These are phyloP conservation scores for Columba livia DNA, from an alignment of 2,113 vertebrate species.

Conservation along the genomic window DNA sequence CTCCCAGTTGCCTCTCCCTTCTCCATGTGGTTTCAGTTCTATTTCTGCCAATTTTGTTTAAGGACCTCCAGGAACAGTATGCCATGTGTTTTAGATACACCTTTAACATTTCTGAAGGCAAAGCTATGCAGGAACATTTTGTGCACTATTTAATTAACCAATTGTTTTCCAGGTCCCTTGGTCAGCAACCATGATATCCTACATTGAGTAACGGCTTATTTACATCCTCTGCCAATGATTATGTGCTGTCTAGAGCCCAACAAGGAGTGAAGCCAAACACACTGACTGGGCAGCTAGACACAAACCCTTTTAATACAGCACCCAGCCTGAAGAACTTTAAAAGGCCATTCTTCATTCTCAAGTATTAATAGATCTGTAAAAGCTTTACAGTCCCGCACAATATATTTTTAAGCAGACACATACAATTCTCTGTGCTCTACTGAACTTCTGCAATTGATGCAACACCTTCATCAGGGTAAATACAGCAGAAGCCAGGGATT, in stretches of 20 bases:
- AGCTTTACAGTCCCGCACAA: constrained; percentile 2
- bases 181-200: not conserved
- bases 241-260: not conserved
- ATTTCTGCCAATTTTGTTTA: constrained; percentile 12
- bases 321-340: not conserved
- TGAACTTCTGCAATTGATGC: not conserved
- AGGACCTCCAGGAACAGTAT: not conserved
- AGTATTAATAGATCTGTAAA: not conserved
- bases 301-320: not conserved
- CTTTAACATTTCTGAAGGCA: not conserved
- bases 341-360: not conserved
- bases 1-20: not conserved
- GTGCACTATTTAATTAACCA: not conserved
- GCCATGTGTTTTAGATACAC: not conserved
- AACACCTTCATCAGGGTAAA: not conserved
- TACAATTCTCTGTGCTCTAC: not conserved
- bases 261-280: not conserved
- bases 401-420: not conserved
- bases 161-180: not conserved
- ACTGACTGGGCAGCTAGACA: not conserved
- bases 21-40: not conserved
- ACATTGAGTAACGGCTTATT: not conserved
- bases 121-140: not conserved
- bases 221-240: not conserved
- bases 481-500: not conserved